These are phyloP conservation scores for Luperina testacea DNA, from an alignment of 2,888 invertebrate species.

Conservation along the genomic window DNA sequence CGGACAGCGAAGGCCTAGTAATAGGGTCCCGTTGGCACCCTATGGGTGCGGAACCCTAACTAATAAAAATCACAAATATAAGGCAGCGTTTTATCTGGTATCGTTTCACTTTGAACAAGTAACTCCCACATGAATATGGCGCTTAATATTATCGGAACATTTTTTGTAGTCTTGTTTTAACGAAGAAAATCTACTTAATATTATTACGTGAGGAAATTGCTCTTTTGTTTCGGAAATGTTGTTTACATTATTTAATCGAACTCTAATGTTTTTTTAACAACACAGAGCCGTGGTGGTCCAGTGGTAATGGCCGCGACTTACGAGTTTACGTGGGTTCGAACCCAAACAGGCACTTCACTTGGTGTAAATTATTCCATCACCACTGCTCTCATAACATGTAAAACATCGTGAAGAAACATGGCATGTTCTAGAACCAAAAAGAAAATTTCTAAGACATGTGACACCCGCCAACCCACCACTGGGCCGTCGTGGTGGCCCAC, in stretches of 20 bases:
- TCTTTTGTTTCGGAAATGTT: slow-evolving; percentile 30
- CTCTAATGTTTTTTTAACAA: not conserved
- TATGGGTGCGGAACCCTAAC: not conserved
- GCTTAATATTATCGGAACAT: slow-evolving; percentile 32
- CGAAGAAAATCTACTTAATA: slow-evolving; percentile 33
- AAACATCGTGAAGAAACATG: not conserved
- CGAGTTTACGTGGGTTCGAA: not conserved
- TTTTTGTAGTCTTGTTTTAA: slow-evolving; percentile 38
- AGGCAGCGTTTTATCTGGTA: slow-evolving; percentile 41
- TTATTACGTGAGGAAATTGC: slow-evolving; percentile 17
- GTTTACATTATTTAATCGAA: slow-evolving; percentile 14
- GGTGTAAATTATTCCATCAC: not conserved
- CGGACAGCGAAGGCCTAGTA: not conserved
- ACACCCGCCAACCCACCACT: too few relatives aligned
- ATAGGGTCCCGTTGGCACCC: too few relatives aligned
- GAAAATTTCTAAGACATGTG: not conserved
- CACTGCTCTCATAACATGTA: not conserved
- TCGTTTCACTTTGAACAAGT: slow-evolving; percentile 41
- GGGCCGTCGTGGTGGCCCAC: too few relatives aligned
- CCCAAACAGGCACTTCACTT: not conserved
- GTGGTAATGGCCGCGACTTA: not conserved
- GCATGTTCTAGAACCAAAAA: not conserved
- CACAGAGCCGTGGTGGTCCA: not conserved
- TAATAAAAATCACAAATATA: slow-evolving; percentile 10
- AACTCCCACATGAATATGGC: slow-evolving; percentile 26